These are phyloP conservation scores for Mormyrus proboscirostris DNA, from an alignment of 2,797 vertebrate species.

Conservation along the genomic window DNA sequence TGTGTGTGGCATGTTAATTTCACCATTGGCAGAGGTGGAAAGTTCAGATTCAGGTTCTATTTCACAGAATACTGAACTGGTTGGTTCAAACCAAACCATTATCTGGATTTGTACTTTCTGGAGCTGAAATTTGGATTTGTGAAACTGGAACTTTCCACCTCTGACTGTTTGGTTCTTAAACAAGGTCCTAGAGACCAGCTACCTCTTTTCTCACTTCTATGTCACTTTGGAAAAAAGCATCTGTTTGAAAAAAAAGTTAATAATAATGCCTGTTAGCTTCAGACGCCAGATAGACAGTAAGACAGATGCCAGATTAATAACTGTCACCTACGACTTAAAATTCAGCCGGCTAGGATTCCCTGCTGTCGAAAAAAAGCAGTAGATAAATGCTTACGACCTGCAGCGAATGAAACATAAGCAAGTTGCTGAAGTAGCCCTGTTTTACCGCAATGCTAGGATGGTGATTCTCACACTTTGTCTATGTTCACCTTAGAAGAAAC, in stretches of 20 bases:
- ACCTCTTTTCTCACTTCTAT: not conserved
- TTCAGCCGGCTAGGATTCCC: not conserved
- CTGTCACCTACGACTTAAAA: not conserved
- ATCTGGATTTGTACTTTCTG: not conserved
- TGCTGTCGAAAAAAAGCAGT: not conserved
- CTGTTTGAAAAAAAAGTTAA: not conserved
- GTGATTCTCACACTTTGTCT: not conserved
- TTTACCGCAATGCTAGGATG: not conserved
- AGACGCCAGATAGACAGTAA: not conserved
- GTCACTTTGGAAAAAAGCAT: not conserved
- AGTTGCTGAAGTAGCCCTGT: not conserved
- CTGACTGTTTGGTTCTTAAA: not conserved
- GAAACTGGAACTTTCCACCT: not conserved
- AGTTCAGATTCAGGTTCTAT: not conserved
- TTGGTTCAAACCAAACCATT: not conserved
- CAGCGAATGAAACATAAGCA: not conserved
- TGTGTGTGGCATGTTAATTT: not conserved
- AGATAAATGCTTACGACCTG: not conserved
- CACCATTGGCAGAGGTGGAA: not conserved
- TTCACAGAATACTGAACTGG: not conserved
- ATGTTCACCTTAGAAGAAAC: not conserved
- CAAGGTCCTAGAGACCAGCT: not conserved
- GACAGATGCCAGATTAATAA: not conserved
- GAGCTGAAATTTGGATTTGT: not conserved
- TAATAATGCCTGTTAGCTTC: not conserved